Percentiles rank a stretch among this genome's conserved stretches.
Conservation (phyloP, 2,797 vertebrate species). For the Craterocephalus amniculus region DNA sequence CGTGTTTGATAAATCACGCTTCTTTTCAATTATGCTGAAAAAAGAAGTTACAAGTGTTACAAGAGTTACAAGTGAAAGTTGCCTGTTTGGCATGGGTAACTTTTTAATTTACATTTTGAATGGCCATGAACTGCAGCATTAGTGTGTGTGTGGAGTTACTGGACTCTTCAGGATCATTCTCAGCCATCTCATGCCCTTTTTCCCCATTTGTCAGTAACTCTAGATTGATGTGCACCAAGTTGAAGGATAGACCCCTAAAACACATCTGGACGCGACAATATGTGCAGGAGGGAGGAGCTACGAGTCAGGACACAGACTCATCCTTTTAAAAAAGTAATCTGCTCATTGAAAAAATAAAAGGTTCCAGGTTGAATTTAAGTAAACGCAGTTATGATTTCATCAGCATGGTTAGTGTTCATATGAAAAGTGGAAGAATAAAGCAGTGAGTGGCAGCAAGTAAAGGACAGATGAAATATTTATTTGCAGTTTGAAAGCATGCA, state of each 20-base stretch:
- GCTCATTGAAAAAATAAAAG: neutral
- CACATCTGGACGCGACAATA: neutral
- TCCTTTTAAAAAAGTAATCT: neutral
- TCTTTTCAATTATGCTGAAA: too few relatives aligned
- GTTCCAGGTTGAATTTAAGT: neutral
- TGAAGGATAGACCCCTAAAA: neutral
- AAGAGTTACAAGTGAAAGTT: too few relatives aligned
- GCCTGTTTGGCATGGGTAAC: too few relatives aligned
- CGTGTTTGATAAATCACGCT: too few relatives aligned
- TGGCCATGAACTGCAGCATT: neutral
- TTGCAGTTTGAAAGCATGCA: neutral
- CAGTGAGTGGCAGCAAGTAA: neutral
- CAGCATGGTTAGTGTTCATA: neutral
- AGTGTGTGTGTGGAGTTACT: neutral
- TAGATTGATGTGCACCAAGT: neutral
- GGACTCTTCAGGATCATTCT: neutral
- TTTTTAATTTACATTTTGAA: too few relatives aligned
- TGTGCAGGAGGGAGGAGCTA: too few relatives aligned
- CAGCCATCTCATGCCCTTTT: neutral
- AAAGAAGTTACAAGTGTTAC: too few relatives aligned
- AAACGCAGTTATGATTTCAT: neutral
- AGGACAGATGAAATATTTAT: neutral
- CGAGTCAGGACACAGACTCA: neutral
- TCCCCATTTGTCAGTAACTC: neutral
- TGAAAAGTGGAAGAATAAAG: neutral